Conservation (phyloP, 2,113 vertebrate species). For the Sitta europaea region DNA sequence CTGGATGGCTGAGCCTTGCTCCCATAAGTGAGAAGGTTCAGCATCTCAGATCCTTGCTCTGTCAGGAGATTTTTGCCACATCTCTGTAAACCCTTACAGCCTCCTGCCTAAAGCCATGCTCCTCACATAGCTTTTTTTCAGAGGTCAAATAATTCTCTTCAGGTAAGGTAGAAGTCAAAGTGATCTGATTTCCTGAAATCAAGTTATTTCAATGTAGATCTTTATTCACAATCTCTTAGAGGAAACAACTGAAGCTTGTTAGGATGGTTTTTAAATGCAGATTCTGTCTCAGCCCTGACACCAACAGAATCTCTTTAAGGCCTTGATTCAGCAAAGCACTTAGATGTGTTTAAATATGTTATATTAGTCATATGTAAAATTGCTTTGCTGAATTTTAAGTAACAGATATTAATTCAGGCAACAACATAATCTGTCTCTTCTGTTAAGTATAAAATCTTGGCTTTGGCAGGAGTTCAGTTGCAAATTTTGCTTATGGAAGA, state of each 20-base stretch:
- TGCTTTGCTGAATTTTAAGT: neutral
- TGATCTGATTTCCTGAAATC: neutral
- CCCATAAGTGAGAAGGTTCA: neutral
- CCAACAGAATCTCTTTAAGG: neutral
- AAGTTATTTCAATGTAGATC: neutral
- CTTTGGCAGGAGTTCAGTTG: neutral
- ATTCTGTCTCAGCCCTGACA: neutral
- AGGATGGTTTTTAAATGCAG: neutral
- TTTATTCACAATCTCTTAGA: neutral
- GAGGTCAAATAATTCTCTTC: neutral
- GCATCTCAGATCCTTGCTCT: neutral
- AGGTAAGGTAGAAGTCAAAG: neutral
- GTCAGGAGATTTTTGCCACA: neutral
- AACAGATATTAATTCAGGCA: neutral
- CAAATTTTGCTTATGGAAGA: conserved; percentile 1
- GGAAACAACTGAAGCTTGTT: neutral
- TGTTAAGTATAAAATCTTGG: neutral
- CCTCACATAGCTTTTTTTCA: neutral
- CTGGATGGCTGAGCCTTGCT: neutral
- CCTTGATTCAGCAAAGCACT: neutral
- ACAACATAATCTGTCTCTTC: neutral
- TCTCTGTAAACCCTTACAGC: neutral
- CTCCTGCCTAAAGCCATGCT: neutral
- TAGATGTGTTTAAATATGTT: neutral
- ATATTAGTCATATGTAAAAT: neutral